phyloP scores from a whole-genome alignment of 2,113 vertebrate species.

The Proterorhinus semilunaris region DNA sequence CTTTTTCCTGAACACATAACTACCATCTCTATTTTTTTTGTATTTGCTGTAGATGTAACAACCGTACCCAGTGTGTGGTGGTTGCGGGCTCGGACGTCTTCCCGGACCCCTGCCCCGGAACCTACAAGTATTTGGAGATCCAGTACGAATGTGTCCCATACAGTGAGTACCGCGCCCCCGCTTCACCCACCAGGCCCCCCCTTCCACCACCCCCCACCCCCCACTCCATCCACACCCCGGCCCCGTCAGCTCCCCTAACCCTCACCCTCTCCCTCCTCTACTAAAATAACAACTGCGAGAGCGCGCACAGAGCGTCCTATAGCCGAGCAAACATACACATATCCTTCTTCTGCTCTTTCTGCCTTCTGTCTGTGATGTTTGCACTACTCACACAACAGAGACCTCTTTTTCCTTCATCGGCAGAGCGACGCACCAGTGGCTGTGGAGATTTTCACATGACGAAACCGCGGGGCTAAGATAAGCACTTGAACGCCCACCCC shows the following conservation, averaged over 20 bases:
- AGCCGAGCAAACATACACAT: slow-evolving; percentile 47
- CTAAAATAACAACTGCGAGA: slow-evolving; percentile 18
- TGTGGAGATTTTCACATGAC: slow-evolving; percentile 78
- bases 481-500: slow-evolving; percentile 53
- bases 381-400: slow-evolving; percentile 54
- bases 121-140: slow-evolving; percentile 95
- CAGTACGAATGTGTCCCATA: slow-evolving; percentile 95
- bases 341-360: slow-evolving; percentile 50
- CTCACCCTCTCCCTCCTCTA: slow-evolving; percentile 31
- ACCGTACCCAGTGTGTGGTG: slow-evolving; percentile 92
- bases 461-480: slow-evolving; percentile 54
- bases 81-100: slow-evolving; percentile 89
- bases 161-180: slow-evolving; percentile 82
- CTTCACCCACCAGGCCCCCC: slow-evolving; percentile 9
- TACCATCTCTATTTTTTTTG: slow-evolving; percentile 16
- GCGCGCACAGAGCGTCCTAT: slow-evolving; percentile 38
- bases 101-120: slow-evolving; percentile 90
- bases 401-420: slow-evolving; percentile 70
- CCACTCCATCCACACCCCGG: slow-evolving; percentile 41
- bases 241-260: slow-evolving; percentile 46
- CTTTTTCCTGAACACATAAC: neutral
- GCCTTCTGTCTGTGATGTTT: slow-evolving; percentile 37
- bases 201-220: slow-evolving; percentile 32
- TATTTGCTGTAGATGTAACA: slow-evolving; percentile 82
- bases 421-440: slow-evolving; percentile 72